Evolutionary conservation across 2,888 invertebrate species (phyloP).

Genomic region (Nasonovia ribisnigri): DNA sequence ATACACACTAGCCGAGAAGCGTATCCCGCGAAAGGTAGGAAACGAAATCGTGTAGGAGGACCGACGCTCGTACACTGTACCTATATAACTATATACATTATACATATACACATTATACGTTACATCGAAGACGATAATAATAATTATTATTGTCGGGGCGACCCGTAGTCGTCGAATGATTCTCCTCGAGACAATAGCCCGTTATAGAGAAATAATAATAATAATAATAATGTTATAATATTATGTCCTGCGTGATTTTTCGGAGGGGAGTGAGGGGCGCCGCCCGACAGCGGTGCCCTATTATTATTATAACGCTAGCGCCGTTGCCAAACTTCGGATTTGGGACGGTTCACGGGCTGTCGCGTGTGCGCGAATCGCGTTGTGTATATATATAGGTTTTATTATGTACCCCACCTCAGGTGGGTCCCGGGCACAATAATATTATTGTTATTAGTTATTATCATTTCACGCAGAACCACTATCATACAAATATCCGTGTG

Average conservation of each 20-base stretch:
- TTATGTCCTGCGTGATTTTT: conserved; percentile 38
- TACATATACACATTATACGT: neutral
- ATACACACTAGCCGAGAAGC: neutral
- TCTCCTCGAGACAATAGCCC: conserved; percentile 51
- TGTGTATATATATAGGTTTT: neutral
- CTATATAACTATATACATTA: neutral
- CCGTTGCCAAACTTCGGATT: conserved; percentile 49
- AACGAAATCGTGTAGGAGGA: conserved; percentile 53
- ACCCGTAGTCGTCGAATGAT: neutral
- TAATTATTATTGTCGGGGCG: conserved; percentile 46
- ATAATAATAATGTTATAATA: neutral
- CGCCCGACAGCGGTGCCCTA: conserved; percentile 32
- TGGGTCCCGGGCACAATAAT: neutral
- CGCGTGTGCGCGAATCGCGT: conserved; percentile 16
- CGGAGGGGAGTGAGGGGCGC: neutral
- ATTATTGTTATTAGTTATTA: conserved; percentile 4
- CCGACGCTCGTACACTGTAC: neutral
- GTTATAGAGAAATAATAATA: conserved; percentile 13
- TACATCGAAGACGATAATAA: conserved; percentile 37
- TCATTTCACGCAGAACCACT: neutral
- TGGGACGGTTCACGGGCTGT: neutral
- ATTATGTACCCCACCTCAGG: neutral
- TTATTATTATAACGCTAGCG: conserved; percentile 33
- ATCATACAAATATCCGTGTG: neutral
- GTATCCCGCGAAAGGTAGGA: conserved; percentile 23